Conservation (phyloP, 2,888 invertebrate species). For the Spisula solida region DNA sequence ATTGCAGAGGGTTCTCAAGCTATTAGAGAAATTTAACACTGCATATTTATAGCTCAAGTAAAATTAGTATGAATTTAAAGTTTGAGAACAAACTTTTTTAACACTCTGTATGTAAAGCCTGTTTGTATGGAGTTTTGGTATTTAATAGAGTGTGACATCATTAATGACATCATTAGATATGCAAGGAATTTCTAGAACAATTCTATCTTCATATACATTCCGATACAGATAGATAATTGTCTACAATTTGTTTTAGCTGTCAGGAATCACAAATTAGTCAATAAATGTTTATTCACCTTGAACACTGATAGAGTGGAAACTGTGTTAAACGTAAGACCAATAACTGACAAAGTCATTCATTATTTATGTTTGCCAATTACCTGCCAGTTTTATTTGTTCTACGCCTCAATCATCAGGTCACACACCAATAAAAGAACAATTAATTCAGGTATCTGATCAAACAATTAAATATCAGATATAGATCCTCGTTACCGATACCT, state of each 20-base stretch:
- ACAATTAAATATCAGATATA: background rate
- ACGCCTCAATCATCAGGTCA: conserved; percentile 17
- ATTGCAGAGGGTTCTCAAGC: too few relatives aligned
- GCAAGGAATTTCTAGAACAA: too few relatives aligned
- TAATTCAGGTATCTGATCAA: background rate
- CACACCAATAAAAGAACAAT: conserved; percentile 17
- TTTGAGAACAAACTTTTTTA: too few relatives aligned
- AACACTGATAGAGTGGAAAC: conserved; percentile 12
- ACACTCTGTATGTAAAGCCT: too few relatives aligned
- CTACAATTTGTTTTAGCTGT: background rate
- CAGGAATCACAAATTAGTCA: background rate
- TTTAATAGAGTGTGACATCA: too few relatives aligned
- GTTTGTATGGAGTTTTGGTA: too few relatives aligned
- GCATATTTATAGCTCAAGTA: too few relatives aligned
- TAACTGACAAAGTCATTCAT: conserved; percentile 3
- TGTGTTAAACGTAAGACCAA: background rate
- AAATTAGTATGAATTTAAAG: too few relatives aligned
- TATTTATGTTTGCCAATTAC: background rate
- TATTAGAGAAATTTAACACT: too few relatives aligned
- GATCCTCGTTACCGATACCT: background rate
- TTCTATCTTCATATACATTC: too few relatives aligned
- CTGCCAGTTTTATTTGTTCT: conserved; percentile 10
- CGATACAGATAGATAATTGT: background rate
- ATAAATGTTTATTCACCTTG: background rate
- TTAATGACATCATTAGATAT: too few relatives aligned